A percentile compares a stretch with the other conserved stretches of the same genome.
Evolutionary conservation across 2,888 invertebrate genomes (phyloP).

Genomic region (Acrocera orbiculus): DNA sequence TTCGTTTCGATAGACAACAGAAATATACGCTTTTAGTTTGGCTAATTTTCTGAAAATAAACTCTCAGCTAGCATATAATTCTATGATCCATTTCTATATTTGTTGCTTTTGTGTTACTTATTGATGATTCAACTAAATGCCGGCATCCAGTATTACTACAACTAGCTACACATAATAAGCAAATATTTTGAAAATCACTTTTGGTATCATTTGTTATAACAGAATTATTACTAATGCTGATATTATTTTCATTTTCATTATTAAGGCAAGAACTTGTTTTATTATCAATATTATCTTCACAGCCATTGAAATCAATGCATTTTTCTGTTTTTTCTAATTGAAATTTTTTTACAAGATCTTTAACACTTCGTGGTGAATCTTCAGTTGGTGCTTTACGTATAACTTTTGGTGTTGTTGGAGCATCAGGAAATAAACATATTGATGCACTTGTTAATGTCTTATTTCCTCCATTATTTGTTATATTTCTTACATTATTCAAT

Average conservation of each 20-base stretch:
- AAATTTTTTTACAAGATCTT: conserved; percentile 31
- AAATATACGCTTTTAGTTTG: too few species aligned
- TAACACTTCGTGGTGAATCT: conserved; percentile 34
- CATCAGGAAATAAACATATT: conserved; percentile 38
- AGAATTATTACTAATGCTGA: too few species aligned
- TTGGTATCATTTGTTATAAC: conserved; percentile 3
- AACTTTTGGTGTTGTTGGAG: conserved; percentile 48
- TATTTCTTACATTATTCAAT: conserved; percentile 4
- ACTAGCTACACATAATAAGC: conserved; percentile 19
- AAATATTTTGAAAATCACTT: conserved; percentile 17
- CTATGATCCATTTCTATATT: conserved; percentile 30
- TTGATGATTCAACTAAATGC: conserved; percentile 15
- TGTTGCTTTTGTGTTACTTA: conserved; percentile 24
- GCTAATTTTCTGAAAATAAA: too few species aligned
- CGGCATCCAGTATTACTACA: conserved; percentile 18
- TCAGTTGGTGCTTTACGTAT: conserved; percentile 41
- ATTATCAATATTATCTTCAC: conserved; percentile 4
- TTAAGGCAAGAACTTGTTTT: conserved; percentile 4
- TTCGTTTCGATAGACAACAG: too few species aligned
- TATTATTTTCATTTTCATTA: conserved; percentile 2
- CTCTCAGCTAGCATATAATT: conserved; percentile 32
- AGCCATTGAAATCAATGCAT: conserved; percentile 5
- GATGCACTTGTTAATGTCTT: too few species aligned
- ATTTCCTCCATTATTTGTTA: too few species aligned
- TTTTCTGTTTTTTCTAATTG: conserved; percentile 25